Base-by-base conservation (phyloP, 2,113 vertebrate species). In the Dascyllus trimaculatus region DNA sequence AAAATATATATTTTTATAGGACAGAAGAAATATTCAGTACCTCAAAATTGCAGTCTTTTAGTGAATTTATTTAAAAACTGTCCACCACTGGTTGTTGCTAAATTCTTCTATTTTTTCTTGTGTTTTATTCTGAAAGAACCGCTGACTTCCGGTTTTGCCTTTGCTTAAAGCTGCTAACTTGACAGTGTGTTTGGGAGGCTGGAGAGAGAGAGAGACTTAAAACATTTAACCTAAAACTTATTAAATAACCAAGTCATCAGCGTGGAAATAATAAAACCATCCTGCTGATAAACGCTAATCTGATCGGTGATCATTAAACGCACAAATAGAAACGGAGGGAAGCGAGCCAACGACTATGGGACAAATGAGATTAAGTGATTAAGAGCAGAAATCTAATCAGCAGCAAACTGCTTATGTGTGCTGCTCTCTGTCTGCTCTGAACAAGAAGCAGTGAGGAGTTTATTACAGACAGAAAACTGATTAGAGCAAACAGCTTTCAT, bases 321-420 rank as follows among this genome's bases (percentile, higher is more conserved):
- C 25, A 43, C 14, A 64, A 24, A 58, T 0, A 54, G 56, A n/a
- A 17, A 43, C 51, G 24, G 60, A 48, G 48, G 80, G 58, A 67
- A n/a, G 48, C 11, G 32, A 45, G 83, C 72, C 84, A 78, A 76
- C 17, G 57, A 59, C 78, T 32, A 85, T 67, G 38, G 62, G 62
- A 73, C 73, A 82, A 87, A 88, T 66, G 19, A 81, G 84, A 91
- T 92, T 77, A 92, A 84, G 69, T 48, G 84, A 82, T 88, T 87
- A 76, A 45, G 49, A 75, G 73, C 24, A 64, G 80, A 59, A 78
- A 84, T 81, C 74, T 67, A 46, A 86, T 90, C 77, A 86, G 9
- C 72, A 19, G 24, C 25, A 71, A 75, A 51, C 67, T 63, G 54
- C 26, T 53, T 58, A 32, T 72, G 54, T 60, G 63, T 62, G 75